These are phyloP conservation scores for Morpho deidamia DNA, from an alignment of 2,888 invertebrate species.

Conservation along the genomic window DNA sequence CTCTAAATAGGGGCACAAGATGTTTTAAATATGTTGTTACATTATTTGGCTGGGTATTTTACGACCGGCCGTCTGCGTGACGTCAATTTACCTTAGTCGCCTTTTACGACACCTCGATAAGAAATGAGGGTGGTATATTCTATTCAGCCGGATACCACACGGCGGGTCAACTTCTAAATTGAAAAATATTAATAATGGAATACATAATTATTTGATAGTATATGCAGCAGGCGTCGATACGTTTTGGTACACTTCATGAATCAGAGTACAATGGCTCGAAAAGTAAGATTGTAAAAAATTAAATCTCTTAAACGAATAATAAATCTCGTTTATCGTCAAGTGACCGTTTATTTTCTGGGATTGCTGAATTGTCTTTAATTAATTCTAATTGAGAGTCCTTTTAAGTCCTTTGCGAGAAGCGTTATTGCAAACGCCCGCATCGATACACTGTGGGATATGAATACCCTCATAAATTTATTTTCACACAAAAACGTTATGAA, in stretches of 20 bases:
- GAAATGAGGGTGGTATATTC: too few species aligned
- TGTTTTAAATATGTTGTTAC: too few species aligned
- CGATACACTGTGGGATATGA: constrained; percentile 41
- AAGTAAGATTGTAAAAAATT: constrained; percentile 23
- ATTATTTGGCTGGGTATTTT: too few species aligned
- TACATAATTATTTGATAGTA: too few species aligned
- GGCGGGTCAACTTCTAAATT: too few species aligned
- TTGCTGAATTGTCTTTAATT: constrained; percentile 77
- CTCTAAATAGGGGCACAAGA: too few species aligned
- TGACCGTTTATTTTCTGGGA: constrained; percentile 63
- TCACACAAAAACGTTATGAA: constrained; percentile 8
- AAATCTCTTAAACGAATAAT: constrained; percentile 45
- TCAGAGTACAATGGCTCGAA: constrained; percentile 13
- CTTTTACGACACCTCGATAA: too few species aligned
- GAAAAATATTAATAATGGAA: too few species aligned
- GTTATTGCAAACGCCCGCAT: constrained; percentile 70
- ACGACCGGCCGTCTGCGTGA: too few species aligned
- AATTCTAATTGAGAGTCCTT: constrained; percentile 73
- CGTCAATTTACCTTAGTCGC: too few species aligned
- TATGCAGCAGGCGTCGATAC: too few species aligned
- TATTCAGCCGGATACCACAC: too few species aligned
- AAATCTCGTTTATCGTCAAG: constrained; percentile 70
- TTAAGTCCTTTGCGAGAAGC: constrained; percentile 55
- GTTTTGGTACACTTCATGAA: background rate
- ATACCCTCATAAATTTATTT: constrained; percentile 52